A percentile compares a stretch with the other conserved stretches of the same genome.
phyloP scores from a whole-genome alignment of 2,888 invertebrate genomes.

The Molanna angustata region DNA sequence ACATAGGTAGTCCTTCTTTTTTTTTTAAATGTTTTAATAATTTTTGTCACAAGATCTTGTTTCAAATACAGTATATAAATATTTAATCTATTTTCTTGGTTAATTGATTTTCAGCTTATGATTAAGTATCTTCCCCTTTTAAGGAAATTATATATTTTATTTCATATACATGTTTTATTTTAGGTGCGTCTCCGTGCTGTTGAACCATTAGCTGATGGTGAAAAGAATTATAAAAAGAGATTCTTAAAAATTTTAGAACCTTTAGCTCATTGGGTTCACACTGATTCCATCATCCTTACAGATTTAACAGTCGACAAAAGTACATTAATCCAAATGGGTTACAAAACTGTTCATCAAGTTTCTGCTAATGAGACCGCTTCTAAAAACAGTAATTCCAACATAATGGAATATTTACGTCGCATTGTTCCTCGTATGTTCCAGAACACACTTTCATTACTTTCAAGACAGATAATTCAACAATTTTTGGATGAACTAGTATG shows the following conservation, averaged over 20 bases:
- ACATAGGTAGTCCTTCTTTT: too few species aligned
- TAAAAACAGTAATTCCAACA: constrained; percentile 65
- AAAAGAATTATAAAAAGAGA: constrained; percentile 75
- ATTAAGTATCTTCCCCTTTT: too few species aligned
- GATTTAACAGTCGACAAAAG: constrained; percentile 83
- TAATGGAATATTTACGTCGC: constrained; percentile 84
- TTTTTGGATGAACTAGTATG: constrained; percentile 87
- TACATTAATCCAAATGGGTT: constrained; percentile 75
- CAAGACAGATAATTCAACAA: constrained; percentile 84
- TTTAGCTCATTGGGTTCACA: constrained; percentile 74
- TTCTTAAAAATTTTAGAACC: constrained; percentile 83
- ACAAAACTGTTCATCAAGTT: constrained; percentile 70
- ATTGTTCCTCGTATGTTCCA: constrained; percentile 90
- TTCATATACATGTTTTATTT: constrained; percentile 8
- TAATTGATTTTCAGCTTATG: too few species aligned
- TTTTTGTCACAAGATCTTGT: too few species aligned
- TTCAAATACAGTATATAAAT: too few species aligned
- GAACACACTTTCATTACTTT: constrained; percentile 78
- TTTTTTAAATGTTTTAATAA: too few species aligned
- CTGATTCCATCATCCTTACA: constrained; percentile 72
- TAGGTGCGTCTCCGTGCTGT: constrained; percentile 76
- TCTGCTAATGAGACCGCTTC: constrained; percentile 48
- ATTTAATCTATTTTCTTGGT: too few species aligned
- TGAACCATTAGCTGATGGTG: constrained; percentile 76
- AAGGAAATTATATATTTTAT: too few species aligned